Evolutionary conservation across 2,888 invertebrate species (phyloP), one percentile per base, ranked within the genome.

Genomic region (Oligia strigilis): DNA sequence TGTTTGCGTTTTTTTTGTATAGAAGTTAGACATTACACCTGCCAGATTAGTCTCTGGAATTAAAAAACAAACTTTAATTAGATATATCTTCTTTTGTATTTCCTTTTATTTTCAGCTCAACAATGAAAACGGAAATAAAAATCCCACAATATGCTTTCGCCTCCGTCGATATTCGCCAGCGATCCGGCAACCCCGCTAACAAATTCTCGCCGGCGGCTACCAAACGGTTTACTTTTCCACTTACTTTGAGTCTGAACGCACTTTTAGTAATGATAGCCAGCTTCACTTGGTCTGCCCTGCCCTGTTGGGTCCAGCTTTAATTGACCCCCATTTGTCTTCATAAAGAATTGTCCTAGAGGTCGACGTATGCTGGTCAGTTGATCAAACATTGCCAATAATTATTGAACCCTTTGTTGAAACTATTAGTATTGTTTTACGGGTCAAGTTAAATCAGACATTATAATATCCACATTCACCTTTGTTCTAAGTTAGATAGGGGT

Each of bases 141-240:
- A 5, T n/a, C 36, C 14, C 79, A 9, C 6, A 13, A 1, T 0
- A n/a, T 29, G 1, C 19, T 17, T 79, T 80, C 80, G 67, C 29
- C 40, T 36, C 14, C 0, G 60, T 84, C 69, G 81, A 87, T 23
- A 17, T 75, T 87, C 69, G 84, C 67, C 13, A 72, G 55, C 75
- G 14, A 69, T 75, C 79, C 74, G 58, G 0, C 58, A 66, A 73
- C 69, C 66, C 80, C 70, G 40, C 36, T 2, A 65, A 72, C 76
- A 70, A 84, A 74, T 84, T 84, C 62, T 66, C 77, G 88, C 85
- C 81, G 36, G 65, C 52, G 78, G 85, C 78, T 13, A 81, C 71
- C 75, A 72, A 81, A 74, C 82, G 43, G 82, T 81, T 81, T 87
- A 85, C 85, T 78, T 77, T 85, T 76, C 85, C 81, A 81, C 81